Conservation (phyloP, 2,797 vertebrate genomes). For the Hippocampus kuda region DNA sequence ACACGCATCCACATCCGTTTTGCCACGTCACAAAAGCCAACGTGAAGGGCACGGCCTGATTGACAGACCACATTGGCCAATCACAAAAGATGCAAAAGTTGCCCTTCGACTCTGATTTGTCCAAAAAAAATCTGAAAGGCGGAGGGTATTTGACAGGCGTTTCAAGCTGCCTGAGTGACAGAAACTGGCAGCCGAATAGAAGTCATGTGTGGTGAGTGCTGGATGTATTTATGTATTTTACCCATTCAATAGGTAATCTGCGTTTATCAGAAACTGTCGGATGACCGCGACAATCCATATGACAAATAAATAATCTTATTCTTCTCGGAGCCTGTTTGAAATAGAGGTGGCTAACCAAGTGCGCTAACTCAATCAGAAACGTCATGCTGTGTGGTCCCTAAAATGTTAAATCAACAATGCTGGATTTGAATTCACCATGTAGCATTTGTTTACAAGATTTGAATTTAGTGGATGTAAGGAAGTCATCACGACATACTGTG, state of each 20-base stretch:
- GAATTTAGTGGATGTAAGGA: no score
- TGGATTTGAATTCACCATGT: not conserved
- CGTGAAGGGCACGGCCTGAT: conserved; percentile 27
- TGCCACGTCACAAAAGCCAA: conserved; percentile 65
- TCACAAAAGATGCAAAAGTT: conserved; percentile 23
- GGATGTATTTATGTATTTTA: not conserved
- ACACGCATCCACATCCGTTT: conserved; percentile 38
- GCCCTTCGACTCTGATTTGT: conserved; percentile 9
- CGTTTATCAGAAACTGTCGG: accelerated
- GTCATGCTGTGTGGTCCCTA: conserved; percentile 26
- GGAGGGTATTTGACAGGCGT: conserved; percentile 35
- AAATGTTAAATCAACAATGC: not conserved
- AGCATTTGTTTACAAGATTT: not conserved
- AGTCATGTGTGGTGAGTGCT: conserved; percentile 74
- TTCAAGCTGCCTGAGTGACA: conserved; percentile 31
- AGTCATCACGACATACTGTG: not conserved
- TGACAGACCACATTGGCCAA: conserved; percentile 46
- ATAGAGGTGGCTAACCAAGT: conserved; percentile 42
- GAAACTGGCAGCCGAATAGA: conserved; percentile 33
- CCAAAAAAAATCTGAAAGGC: conserved; percentile 24
- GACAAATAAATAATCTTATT: not conserved
- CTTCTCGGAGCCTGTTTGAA: conserved; percentile 7
- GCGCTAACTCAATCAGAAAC: conserved; percentile 24
- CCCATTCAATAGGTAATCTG: not conserved
- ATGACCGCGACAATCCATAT: not conserved